Evolutionary conservation across 2,113 vertebrate species (phyloP).

Genomic region (Callionymus lyra): DNA sequence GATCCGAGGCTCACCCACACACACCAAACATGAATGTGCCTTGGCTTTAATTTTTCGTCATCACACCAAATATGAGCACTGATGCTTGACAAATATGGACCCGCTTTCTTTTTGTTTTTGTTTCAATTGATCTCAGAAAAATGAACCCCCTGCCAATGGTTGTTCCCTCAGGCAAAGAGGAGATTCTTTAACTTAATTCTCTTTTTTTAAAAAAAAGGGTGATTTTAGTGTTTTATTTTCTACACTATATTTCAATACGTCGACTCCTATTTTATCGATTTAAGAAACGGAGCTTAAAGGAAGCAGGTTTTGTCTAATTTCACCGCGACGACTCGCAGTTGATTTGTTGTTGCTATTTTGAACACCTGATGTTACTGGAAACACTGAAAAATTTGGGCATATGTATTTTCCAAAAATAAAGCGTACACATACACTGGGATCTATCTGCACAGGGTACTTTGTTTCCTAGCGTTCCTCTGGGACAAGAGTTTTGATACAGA

Average conservation of each 20-base stretch:
- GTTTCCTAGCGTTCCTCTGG: constrained; percentile 66
- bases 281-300: constrained; percentile 47
- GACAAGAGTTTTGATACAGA: constrained; percentile 70
- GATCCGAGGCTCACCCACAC: constrained; percentile 6
- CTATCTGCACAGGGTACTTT: constrained; percentile 73
- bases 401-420: constrained; percentile 62
- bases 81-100: constrained; percentile 53
- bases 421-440: constrained; percentile 63
- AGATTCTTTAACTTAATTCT: too few species aligned
- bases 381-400: constrained; percentile 63
- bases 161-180: constrained; percentile 84
- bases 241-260: too few species aligned
- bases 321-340: constrained; percentile 56
- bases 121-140: constrained; percentile 21
- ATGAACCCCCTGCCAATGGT: constrained; percentile 70
- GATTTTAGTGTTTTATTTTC: too few species aligned
- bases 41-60: constrained; percentile 35
- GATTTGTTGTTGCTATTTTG: constrained; percentile 77
- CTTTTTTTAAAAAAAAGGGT: too few species aligned
- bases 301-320: constrained; percentile 64
- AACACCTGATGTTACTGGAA: constrained; percentile 74
- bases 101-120: constrained; percentile 4
- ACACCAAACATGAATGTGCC: constrained; percentile 48
- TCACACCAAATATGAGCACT: constrained; percentile 4
- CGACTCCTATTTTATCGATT: too few species aligned